Conservation (phyloP, 1,140 invertebrate genomes). For the Helicoverpa zea region DNA sequence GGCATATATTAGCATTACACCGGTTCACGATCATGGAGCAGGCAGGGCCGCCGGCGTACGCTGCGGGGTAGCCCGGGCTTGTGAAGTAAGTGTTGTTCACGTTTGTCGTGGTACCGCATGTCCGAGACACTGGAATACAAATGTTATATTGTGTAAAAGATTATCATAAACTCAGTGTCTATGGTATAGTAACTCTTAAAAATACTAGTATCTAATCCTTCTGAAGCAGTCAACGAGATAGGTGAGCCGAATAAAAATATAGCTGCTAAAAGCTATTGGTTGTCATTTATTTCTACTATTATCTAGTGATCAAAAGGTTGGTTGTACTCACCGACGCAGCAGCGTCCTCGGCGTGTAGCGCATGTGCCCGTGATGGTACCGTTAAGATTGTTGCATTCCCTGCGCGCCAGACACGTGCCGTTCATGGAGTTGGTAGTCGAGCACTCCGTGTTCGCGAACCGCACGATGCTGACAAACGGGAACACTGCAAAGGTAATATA, state of each 20-base stretch:
- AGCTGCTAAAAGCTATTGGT: background rate
- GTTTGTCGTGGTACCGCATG: constrained; percentile 90
- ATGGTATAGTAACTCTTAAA: too few relatives aligned
- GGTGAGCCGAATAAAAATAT: too few relatives aligned
- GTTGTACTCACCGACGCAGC: constrained; percentile 92
- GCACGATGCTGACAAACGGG: constrained; percentile 91
- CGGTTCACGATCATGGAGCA: constrained; percentile 91
- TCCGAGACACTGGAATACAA: constrained; percentile 88
- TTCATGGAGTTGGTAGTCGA: constrained; percentile 88
- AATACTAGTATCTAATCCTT: background rate
- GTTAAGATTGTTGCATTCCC: constrained; percentile 91
- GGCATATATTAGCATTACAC: constrained; percentile 91
- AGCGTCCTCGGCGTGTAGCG: constrained; percentile 89
- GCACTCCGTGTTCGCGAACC: constrained; percentile 91
- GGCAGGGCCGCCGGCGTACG: constrained; percentile 89
- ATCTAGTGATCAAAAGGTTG: background rate
- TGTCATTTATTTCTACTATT: too few relatives aligned
- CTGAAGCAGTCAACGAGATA: too few relatives aligned
- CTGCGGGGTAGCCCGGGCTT: constrained; percentile 90
- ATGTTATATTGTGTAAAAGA: too few relatives aligned
- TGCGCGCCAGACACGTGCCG: constrained; percentile 92
- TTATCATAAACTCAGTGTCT: too few relatives aligned
- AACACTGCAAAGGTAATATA: constrained; percentile 86
- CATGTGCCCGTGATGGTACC: constrained; percentile 91
- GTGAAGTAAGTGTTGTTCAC: constrained; percentile 95